Conservation (phyloP, 2,797 vertebrate genomes). For the Acrossocheilus wenchowensis region DNA sequence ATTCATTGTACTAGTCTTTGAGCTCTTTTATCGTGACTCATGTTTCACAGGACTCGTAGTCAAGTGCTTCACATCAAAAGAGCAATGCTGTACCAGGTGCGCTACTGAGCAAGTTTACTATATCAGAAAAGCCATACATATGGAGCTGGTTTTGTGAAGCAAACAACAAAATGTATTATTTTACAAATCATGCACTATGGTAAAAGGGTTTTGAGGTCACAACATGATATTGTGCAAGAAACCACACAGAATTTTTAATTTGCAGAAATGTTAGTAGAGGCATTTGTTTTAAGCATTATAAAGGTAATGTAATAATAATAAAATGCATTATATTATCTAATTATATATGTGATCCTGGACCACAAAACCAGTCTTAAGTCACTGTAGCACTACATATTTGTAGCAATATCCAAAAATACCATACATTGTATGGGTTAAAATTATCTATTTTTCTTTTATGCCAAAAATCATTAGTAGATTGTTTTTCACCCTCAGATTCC, state of each 20-base stretch:
- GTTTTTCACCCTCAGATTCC: too few species aligned
- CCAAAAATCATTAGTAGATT: too few species aligned
- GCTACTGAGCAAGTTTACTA: neutral
- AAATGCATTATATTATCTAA: neutral
- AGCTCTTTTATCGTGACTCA: neutral
- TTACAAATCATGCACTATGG: neutral
- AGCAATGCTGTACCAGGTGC: neutral
- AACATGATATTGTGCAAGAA: neutral
- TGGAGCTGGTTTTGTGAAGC: neutral
- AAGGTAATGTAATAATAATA: neutral
- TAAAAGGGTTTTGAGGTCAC: neutral
- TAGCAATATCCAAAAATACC: too few species aligned
- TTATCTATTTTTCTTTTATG: too few species aligned
- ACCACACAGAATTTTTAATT: neutral
- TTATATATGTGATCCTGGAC: neutral
- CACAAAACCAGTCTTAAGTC: too few species aligned
- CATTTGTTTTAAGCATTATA: too few species aligned
- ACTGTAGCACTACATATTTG: too few species aligned
- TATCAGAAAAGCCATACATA: neutral
- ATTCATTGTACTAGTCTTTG: neutral
- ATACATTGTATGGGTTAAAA: too few species aligned
- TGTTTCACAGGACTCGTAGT: neutral
- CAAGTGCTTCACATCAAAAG: neutral
- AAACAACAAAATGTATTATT: neutral
- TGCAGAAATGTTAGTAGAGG: neutral